Evolutionary conservation across 2,113 vertebrate genomes (phyloP), one percentile per base, ranked within the genome.

Genomic region (Cyprinodon brontotheroides): DNA sequence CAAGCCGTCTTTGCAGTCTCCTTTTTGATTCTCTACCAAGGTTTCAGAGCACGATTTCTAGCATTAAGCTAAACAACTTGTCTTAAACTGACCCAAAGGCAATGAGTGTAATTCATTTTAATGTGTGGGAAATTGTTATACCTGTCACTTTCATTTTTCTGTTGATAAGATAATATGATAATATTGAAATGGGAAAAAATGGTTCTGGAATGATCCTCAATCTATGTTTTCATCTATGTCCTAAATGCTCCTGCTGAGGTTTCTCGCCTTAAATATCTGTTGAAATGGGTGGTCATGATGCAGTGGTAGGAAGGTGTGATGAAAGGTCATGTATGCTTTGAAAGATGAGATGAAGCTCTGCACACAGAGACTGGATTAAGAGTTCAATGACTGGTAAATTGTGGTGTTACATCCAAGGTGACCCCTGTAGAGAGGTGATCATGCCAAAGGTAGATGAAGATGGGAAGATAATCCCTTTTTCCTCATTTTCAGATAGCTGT

Each of bases 331-430:
- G 68, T 82, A 89, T 84, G 77, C 84, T 87, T 88, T 88, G 90
- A 92, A 89, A 83, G 86, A 93, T 90, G 90, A 91, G 70, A 74
- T 79, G 78, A 77, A 78, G 82, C 86, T 86, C 75, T 78, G 71
- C 61, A 77, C 82, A 71, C 77, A 68, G 82, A 82, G 77, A 79
- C 83, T 79, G 90, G 92, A 94, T 94, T 93, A 93, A 86, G 90
- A 89, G 93, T 94, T 94, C 94, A 95, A 95, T 94, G 93, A 94
- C 87, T 94, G 93, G 92, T 94, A 92, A 94, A 93, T 92, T 92
- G 90, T 93, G 90, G 92, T 77, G 77, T 92, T 89, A 89, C 53
- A 43, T 91, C 91, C 92, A 95, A 94, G 94, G 93, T 95, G 93
- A 95, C 94, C 94, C 84, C 84, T 65, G 77, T 77, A 68, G 81